Base-by-base conservation (phyloP, 2,113 vertebrate genomes). In the Cyphomyrus discorhynchus region DNA sequence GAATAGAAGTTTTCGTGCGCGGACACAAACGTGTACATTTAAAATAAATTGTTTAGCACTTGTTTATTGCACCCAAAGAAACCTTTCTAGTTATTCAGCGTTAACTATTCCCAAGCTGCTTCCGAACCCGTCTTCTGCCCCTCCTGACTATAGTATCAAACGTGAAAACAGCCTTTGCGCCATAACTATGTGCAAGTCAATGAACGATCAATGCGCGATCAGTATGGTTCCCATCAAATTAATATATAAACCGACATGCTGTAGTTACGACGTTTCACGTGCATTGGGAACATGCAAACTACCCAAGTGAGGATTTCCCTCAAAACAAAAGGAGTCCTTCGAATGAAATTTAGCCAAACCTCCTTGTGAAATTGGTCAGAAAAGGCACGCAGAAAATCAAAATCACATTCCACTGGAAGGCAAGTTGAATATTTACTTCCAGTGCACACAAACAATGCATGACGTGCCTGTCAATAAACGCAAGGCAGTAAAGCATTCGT, bases 341-440 rank as follows among this genome's bases (percentile, higher is more conserved):
- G 3, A 31, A 13, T 77, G 13, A 17, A 17, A 39, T 31, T 80
- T 35, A 39, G 15, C 5, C 35, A 39, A 6, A 80, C 74, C 35
- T 80, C 74, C 15, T 42, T 1, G 27, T 74, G 27, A 74, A 74
- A 74, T 4, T 80, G 74, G 15, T 42, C 35, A 1, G 31, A 42
- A 39, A 77, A 77, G 15, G 17, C 15, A 82, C 17, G 42, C 19
- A 82, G 39, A 47, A 84, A 84, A 42, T 45, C 39, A 13, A 84
- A 84, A 80, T 80, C 74, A 7, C 45, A 84, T 84, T 47, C 24
- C 45, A 84, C 82, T 46, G 42, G 39, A 84, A 46, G 8, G 82
- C 45, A 84, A 84, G 82, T 46, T 47, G 82, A 84, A 84, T 84
- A 84, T 84, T 84, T 84, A 84, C 82, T 45, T 84, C 39, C 35